Conservation (phyloP, 2,888 invertebrate genomes). For the Rugalucina vietnamica region DNA sequence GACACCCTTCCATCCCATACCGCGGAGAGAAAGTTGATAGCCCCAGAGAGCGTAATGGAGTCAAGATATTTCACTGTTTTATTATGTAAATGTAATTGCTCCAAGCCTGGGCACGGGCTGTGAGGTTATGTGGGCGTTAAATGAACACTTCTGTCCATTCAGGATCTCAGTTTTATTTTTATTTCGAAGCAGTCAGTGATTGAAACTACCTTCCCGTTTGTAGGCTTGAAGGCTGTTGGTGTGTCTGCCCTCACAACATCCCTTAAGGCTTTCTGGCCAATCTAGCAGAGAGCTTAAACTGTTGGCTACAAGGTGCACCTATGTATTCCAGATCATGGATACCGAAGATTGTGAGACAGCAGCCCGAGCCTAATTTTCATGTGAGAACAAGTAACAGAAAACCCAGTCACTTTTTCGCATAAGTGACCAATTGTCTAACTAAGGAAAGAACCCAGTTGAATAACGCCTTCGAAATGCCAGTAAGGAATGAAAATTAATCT, state of each 20-base stretch:
- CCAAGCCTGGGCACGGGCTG: constrained; percentile 10
- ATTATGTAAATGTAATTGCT: constrained; percentile 31
- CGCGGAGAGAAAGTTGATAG: constrained; percentile 18
- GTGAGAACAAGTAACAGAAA: not conserved
- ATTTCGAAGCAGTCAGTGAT: constrained; percentile 40
- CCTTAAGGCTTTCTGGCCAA: not conserved
- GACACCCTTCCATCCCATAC: constrained; percentile 30
- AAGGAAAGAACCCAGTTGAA: too few relatives aligned
- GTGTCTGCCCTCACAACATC: not conserved
- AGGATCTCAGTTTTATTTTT: too few relatives aligned
- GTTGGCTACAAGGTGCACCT: not conserved
- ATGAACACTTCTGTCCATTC: too few relatives aligned
- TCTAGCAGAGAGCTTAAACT: not conserved
- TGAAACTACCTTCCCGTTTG: constrained; percentile 16
- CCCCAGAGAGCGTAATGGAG: constrained; percentile 25
- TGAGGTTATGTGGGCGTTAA: constrained; percentile 17
- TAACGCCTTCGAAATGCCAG: too few relatives aligned
- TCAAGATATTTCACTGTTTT: constrained; percentile 24
- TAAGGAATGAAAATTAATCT: too few relatives aligned
- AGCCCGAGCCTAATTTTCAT: not conserved
- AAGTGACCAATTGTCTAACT: too few relatives aligned
- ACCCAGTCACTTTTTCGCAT: too few relatives aligned
- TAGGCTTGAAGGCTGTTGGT: constrained; percentile 24
- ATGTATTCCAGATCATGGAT: not conserved
- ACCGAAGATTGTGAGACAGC: not conserved